Conservation (phyloP, 2,888 invertebrate genomes). For the Homarus gammarus region DNA sequence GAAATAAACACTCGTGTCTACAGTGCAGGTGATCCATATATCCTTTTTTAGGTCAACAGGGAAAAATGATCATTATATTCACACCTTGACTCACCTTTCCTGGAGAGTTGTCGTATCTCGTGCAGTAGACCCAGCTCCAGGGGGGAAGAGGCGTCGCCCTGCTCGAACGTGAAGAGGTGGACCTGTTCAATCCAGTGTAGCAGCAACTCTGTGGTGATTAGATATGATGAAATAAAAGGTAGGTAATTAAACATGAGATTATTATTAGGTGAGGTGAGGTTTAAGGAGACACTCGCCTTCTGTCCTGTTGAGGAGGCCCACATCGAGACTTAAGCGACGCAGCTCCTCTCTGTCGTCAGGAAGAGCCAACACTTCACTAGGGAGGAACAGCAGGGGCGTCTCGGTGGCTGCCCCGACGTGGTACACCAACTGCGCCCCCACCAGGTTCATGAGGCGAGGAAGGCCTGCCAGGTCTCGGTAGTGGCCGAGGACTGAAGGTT, state of each 20-base stretch:
- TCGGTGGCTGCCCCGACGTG: constrained; percentile 49
- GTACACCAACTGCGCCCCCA: constrained; percentile 66
- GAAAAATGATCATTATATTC: no score
- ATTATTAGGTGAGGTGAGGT: constrained; percentile 18
- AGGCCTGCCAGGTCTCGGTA: constrained; percentile 49
- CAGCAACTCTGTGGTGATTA: constrained; percentile 58
- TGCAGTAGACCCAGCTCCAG: constrained; percentile 70
- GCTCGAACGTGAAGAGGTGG: constrained; percentile 46
- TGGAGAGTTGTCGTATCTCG: constrained; percentile 62
- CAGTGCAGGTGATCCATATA: no score
- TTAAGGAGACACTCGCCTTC: constrained; percentile 48
- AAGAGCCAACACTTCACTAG: constrained; percentile 48
- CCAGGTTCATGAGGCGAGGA: constrained; percentile 46
- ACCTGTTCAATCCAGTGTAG: constrained; percentile 73
- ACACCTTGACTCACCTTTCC: constrained; percentile 54
- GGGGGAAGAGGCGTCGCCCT: constrained; percentile 66
- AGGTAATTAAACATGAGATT: not conserved
- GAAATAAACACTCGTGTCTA: no score
- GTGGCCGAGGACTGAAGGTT: constrained; percentile 18
- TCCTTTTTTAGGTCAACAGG: no score
- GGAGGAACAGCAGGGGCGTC: constrained; percentile 51
- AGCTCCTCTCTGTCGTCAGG: constrained; percentile 33
- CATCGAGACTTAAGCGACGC: constrained; percentile 12
- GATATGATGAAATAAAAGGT: not conserved
- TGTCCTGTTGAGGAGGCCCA: constrained; percentile 52